Conservation (phyloP, 2,888 invertebrate species). For the Trachelus stipa region DNA sequence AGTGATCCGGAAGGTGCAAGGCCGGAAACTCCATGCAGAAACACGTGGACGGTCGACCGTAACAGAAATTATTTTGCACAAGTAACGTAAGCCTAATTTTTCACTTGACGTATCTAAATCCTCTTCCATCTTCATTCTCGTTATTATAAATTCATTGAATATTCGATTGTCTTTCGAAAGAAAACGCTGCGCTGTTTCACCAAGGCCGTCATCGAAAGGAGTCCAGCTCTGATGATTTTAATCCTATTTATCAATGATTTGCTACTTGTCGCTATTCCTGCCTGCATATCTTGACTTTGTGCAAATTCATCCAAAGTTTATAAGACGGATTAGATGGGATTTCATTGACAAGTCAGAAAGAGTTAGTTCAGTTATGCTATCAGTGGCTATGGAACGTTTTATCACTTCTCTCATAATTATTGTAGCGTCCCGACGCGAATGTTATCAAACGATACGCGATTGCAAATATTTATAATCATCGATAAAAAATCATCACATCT, state of each 20-base stretch:
- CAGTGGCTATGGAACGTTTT: neutral
- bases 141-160: neutral
- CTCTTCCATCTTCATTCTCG: neutral
- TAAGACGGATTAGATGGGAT: neutral
- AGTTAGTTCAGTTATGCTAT: neutral
- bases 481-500: neutral
- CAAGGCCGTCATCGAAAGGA: neutral
- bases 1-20: conserved; percentile 48
- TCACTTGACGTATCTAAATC: neutral
- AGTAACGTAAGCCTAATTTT: neutral
- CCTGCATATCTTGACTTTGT: neutral
- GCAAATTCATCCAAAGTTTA: neutral
- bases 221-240: neutral
- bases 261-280: neutral
- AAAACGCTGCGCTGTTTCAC: neutral
- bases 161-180: neutral
- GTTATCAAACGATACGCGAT: neutral
- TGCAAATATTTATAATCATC: neutral
- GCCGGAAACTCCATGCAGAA: conserved; percentile 42
- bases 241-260: neutral
- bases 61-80: neutral
- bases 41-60: conserved; percentile 31
- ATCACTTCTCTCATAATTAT: neutral
- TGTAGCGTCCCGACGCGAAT: neutral
- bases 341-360: neutral